Evolutionary conservation across 2,113 vertebrate species (phyloP).

Genomic region (Zosterops lateralis): DNA sequence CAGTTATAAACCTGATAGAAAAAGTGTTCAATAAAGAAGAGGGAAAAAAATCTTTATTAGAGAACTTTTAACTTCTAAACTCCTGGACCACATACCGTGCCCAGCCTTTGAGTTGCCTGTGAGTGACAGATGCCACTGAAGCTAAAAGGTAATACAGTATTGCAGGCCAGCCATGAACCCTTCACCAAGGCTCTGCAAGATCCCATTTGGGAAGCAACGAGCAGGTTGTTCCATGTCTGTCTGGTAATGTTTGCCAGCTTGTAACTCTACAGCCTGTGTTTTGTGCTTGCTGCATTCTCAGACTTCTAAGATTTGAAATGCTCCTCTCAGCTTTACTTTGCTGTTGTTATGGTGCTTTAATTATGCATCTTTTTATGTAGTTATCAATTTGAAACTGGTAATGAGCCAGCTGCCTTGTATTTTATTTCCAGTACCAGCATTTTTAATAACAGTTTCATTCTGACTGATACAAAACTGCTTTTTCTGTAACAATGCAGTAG

Average conservation of each 20-base stretch:
- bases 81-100: background rate
- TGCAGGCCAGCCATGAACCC: background rate
- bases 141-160: background rate
- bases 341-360: background rate
- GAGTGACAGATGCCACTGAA: background rate
- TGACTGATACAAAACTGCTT: background rate
- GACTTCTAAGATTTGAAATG: background rate
- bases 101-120: background rate
- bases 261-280: background rate
- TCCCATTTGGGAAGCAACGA: rapidly evolving
- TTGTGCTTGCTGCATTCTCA: background rate
- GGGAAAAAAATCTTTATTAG: background rate
- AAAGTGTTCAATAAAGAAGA: background rate
- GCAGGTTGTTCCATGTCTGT: rapidly evolving
- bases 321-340: background rate
- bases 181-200: background rate
- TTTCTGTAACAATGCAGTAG: background rate
- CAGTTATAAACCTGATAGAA: background rate
- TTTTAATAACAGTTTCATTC: background rate
- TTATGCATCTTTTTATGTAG: background rate
- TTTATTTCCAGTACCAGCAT: background rate
- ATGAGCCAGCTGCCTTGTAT: background rate
- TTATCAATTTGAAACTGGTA: background rate
- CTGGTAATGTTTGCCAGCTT: background rate
- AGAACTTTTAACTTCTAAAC: background rate